Evolutionary conservation across 2,797 vertebrate genomes (phyloP).

Genomic region (Carcharodon carcharias): DNA sequence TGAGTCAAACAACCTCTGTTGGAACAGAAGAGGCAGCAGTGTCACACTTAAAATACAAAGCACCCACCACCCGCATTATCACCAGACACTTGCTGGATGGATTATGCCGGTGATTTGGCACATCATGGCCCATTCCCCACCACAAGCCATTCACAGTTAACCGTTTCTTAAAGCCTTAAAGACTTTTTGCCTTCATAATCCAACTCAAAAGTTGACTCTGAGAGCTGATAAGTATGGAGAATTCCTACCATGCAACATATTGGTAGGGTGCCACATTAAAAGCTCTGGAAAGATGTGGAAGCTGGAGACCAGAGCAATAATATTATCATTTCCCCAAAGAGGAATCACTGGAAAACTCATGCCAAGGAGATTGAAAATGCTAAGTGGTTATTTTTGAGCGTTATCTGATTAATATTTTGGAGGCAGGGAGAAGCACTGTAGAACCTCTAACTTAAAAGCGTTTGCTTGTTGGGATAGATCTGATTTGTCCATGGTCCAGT

Average conservation of each 20-base stretch:
- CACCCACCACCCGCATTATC: not conserved
- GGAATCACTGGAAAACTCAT: not conserved
- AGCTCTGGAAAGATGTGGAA: not conserved
- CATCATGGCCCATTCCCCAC: not conserved
- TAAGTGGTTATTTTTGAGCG: not conserved
- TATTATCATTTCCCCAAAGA: not conserved
- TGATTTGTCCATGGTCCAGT: not conserved
- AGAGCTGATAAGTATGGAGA: not conserved
- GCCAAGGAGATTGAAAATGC: not conserved
- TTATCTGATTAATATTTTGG: not conserved
- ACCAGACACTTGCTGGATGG: not conserved
- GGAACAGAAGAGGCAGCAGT: not conserved
- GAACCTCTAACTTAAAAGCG: not conserved
- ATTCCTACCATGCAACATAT: not conserved
- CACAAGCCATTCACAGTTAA: not conserved
- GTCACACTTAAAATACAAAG: not conserved
- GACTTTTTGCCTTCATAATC: not conserved
- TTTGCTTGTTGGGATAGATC: not conserved
- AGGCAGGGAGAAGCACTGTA: not conserved
- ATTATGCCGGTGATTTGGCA: not conserved
- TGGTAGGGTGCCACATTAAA: not conserved
- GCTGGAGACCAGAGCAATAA: not conserved
- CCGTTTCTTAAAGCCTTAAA: not conserved
- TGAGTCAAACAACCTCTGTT: conserved; percentile 87
- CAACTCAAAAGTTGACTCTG: too few relatives aligned